A percentile compares a stretch with the other conserved stretches of the same genome.
Evolutionary conservation across 1,140 invertebrate species (phyloP).

Genomic region (Samia ricini): DNA sequence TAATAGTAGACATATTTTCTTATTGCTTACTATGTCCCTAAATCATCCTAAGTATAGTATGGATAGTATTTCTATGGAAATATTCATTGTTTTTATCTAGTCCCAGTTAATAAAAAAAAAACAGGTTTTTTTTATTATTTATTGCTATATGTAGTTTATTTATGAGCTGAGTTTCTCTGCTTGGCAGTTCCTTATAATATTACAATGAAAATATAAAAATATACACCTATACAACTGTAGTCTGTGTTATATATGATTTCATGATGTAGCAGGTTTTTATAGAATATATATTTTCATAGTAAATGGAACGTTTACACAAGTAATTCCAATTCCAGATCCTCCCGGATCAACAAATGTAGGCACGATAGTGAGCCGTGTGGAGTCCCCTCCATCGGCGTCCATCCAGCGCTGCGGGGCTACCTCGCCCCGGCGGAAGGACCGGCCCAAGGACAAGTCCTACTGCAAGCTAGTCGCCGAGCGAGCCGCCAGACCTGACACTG

Average conservation of each 20-base stretch:
- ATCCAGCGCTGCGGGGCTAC: constrained; percentile 31
- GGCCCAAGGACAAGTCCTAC: constrained; percentile 78
- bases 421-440: constrained; percentile 65
- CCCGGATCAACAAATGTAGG: constrained; percentile 82
- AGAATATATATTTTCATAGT: background rate
- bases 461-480: constrained; percentile 75
- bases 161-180: no score
- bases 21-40: no score
- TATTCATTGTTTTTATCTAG: no score
- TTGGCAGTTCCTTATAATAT: no score
- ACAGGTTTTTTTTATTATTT: no score
- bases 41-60: no score
- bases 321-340: constrained; percentile 55
- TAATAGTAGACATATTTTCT: no score
- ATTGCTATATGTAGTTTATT: no score
- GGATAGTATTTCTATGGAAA: no score
- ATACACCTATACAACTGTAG: no score
- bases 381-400: constrained; percentile 37
- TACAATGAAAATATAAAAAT: no score
- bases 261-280: background rate
- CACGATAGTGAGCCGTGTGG: constrained; percentile 68
- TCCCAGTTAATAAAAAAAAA: no score
- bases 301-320: background rate
- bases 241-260: background rate
- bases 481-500: constrained; percentile 46